Percentiles rank a stretch among this genome's conserved stretches.
Evolutionary conservation across 2,113 vertebrate species (phyloP).

Genomic region (Hemicordylus capensis): DNA sequence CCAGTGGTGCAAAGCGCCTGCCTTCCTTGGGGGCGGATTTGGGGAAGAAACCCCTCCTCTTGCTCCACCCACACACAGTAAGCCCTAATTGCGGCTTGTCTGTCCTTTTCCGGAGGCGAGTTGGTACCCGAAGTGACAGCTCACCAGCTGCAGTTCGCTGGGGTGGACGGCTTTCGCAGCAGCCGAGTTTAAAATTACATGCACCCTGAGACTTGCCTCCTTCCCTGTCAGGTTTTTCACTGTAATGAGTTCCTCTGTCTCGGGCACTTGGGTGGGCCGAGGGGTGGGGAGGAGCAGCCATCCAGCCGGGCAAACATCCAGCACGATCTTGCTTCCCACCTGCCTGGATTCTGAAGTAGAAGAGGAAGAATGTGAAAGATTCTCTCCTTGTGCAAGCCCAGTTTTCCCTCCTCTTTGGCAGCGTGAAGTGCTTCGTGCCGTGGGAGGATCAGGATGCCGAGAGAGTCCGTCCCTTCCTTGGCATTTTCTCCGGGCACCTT

Average conservation of each 20-base stretch:
- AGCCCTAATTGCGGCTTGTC: background rate
- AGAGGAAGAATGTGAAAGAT: background rate
- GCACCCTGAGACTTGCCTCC: background rate
- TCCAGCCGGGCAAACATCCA: background rate
- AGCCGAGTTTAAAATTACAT: constrained; percentile 8
- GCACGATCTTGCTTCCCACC: background rate
- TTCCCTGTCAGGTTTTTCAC: background rate
- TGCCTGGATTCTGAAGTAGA: background rate
- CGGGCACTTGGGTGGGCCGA: background rate
- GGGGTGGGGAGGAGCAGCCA: background rate
- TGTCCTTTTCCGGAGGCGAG: background rate
- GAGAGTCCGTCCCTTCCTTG: background rate
- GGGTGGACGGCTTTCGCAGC: background rate
- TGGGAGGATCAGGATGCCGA: background rate
- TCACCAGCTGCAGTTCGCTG: background rate
- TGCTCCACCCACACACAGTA: background rate
- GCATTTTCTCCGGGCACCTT: background rate
- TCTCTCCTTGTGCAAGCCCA: background rate
- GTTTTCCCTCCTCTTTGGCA: background rate
- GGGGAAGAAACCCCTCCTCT: background rate
- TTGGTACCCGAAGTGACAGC: background rate
- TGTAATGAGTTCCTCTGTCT: rapidly evolving
- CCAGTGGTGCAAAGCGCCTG: background rate
- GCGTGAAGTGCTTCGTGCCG: too few species aligned
- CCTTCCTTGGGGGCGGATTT: background rate